Base-by-base conservation (phyloP, 2,113 vertebrate species). In the Tragelaphus imberbis region DNA sequence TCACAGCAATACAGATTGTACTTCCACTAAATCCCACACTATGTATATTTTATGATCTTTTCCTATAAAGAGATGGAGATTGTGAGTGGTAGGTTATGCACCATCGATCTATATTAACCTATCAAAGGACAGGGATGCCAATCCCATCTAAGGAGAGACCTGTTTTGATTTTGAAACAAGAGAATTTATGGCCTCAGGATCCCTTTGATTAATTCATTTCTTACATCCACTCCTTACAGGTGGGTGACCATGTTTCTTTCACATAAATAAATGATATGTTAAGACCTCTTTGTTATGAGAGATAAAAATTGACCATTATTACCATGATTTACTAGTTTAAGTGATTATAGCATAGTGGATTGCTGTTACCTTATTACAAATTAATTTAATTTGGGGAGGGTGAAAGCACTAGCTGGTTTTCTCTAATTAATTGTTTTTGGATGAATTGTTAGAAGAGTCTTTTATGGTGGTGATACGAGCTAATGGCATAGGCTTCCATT, bases 291-390 rank as follows among this genome's bases (percentile, higher is more conserved):
- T 94, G 65, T 30, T 94, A 36, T 91, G 71, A 91, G 85, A 93
- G 44, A 68, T 75, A 94, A 88, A 96, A 96, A 94, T 95, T 97
- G 65, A 95, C 97, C 96, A 71, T 95, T 90, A 94, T 98, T 98
- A 89, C 71, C 58, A 58, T 97, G 94, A 84, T 94, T 97, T 97
- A 75, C 49, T 97, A 27, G 40, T 95, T 97, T 98, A 97, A 98
- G 94, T 95, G 33, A 98, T 95, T 97, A 95, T 71, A 79, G 91
- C 88, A 88, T 88, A 91, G 95, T 97, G 92, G 63, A 93, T 80
- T 94, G 87, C 30, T 87, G 65, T 40, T 96, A 47, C 94, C 47
- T 47, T 79, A 96, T 98, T 97, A 95, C 90, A 84, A 95, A 97
- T 94, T 98, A 97, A 96, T 97, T 95, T 96, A 97, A 95, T 90